Base-by-base conservation (phyloP, 64 coral and sea anemone species). In the Pocillopora verrucosa region DNA sequence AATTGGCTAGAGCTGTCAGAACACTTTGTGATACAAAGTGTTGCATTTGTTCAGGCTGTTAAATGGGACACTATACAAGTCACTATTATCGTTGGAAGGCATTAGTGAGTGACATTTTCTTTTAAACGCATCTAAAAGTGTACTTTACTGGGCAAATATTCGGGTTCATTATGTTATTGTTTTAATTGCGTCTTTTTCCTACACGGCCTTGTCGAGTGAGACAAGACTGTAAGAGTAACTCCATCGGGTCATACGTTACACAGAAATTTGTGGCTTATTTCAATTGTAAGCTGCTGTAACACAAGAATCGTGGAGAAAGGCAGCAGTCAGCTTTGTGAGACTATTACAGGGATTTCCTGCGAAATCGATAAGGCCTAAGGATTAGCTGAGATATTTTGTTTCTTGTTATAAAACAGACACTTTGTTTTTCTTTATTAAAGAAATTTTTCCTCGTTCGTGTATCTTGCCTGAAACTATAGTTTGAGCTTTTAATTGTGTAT, bases 81-180 rank as follows among this genome's bases (percentile, higher is more conserved):
- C 85, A 97, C 95, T 97, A 97, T 97, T 97, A 97, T 92, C 95
- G 90, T 97, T 97, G 87, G 87, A 92, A 82, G 74, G 82, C 95
- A 97, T 97, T 97, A 97, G 92, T 90, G 91, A 97, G 91, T 97
- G 95, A 97, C 95, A 89, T 97, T 93, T 97, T 97, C 95, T 97
- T 93, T 97, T 97, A 94, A 97, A 93, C 82, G 88, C 95, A 88
- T 97, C 95, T 93, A 97, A 97, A 93, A 93, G 88, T 94, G 91
- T 97, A 91, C 95, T 97, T 97, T 97, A 97, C 95, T 97, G 88
- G 87, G 89, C 91, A 97, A 97, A 97, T 97, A 97, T 90, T 93
- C 87, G 95, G 95, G 95, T 93, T 97, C 95, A 97, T 97, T 97
- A 97, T 91, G 95, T 93, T 93, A 97, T 97, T 97, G 95, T 97